Percentiles rank a stretch among this genome's conserved stretches.
phyloP scores from a whole-genome alignment of 1,140 invertebrate species.

The Matsumurasca onukii region DNA sequence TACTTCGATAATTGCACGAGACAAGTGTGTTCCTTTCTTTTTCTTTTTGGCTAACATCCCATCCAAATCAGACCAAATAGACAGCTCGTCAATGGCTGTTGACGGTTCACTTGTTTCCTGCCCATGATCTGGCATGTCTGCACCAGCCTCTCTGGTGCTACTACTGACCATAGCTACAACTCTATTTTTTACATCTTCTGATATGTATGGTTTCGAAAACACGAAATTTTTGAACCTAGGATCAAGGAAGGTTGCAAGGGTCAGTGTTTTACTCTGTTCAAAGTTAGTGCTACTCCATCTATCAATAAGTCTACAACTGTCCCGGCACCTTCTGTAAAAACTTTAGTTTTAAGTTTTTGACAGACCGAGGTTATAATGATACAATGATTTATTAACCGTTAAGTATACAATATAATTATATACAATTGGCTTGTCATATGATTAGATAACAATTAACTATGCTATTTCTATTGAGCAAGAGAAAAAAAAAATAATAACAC shows the following conservation, averaged over 20 bases:
- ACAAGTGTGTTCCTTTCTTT: background rate
- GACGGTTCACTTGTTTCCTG: background rate
- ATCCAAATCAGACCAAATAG: background rate
- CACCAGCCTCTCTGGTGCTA: background rate
- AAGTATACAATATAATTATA: too few species aligned
- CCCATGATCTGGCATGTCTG: background rate
- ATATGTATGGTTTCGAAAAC: background rate
- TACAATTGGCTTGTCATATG: too few species aligned
- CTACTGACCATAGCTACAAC: background rate
- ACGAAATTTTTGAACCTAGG: constrained; percentile 13
- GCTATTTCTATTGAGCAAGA: too few species aligned
- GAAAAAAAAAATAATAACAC: too few species aligned
- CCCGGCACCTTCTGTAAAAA: background rate
- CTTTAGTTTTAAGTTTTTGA: background rate
- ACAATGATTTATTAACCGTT: too few species aligned
- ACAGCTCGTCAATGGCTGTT: background rate
- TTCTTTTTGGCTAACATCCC: background rate
- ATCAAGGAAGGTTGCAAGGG: background rate
- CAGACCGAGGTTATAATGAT: background rate
- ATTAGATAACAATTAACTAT: too few species aligned
- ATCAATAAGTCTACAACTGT: background rate
- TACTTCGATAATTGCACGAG: background rate
- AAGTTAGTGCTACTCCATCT: constrained; percentile 1
- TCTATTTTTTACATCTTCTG: background rate
- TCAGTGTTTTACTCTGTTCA: constrained; percentile 25